Evolutionary conservation across 2,888 invertebrate genomes (phyloP), one percentile per base, ranked within the genome.

Genomic region (Epirrhoe tristata): DNA sequence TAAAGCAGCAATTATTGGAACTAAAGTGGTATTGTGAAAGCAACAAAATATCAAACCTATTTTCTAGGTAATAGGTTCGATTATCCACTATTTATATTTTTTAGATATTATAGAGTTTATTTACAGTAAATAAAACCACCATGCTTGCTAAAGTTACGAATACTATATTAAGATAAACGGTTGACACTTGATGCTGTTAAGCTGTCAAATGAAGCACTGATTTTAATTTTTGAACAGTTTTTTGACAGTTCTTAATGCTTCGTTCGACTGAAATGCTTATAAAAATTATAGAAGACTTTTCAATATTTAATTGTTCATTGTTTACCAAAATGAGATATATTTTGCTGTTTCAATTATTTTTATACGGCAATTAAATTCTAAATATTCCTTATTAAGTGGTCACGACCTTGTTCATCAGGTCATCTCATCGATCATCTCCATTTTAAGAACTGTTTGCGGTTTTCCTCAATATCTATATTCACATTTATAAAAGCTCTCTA

Each of bases 361-460:
- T 56, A 59, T 58, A 50, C 32, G 36, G 34, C 24, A 59, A 16
- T 16, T 57, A 12, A 14, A 32, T 54, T 56, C 1, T 16, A n/a
- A 31, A 34, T 58, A 48, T 58, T 59, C 6, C 36, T 58, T 32
- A 17, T 46, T 32, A 52, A 66, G 64, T 64, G 65, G 56, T 66
- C 58, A 60, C 46, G 54, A 62, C 46, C 56, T 64, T 53, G 43
- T 55, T 50, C 39, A 79, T 84, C 84, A 50, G 63, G 48, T 67
- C 63, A 63, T 86, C 78, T 82, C 88, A 89, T 83, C 80, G 75
- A 77, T 81, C 88, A 87, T 85, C 80, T 74, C 81, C 79, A 80
- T 79, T 76, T 70, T 58, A 77, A 56, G 52, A 78, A 77, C 76
- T 75, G 79, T 80, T 77, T 77, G 85, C 82, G 79, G 81, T 67